A percentile compares a stretch with the other conserved stretches of the same genome.
phyloP scores from a whole-genome alignment of 1,140 invertebrate genomes.

The Leptinotarsa undecemlineata region DNA sequence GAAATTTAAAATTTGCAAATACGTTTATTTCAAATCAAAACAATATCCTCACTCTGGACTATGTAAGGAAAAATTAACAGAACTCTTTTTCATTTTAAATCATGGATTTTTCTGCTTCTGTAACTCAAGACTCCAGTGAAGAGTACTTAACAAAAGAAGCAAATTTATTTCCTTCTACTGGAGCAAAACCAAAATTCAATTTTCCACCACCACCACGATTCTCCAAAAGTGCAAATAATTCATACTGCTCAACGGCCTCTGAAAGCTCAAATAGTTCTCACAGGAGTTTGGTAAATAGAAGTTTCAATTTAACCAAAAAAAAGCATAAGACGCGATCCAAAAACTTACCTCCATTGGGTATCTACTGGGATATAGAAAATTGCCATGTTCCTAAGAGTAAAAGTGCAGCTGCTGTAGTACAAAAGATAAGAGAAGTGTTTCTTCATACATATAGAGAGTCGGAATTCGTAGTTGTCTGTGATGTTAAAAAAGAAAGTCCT shows the following conservation, averaged over 20 bases:
- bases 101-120: background rate
- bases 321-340: slow-evolving; percentile 29
- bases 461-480: slow-evolving; percentile 84
- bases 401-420: slow-evolving; percentile 77
- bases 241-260: slow-evolving; percentile 37
- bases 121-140: slow-evolving; percentile 34
- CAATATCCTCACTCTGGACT: background rate
- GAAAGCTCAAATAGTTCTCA: slow-evolving; percentile 39
- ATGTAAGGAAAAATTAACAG: background rate
- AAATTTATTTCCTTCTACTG: slow-evolving; percentile 38
- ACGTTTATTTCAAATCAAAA: background rate
- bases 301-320: slow-evolving; percentile 27
- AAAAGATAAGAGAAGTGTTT: slow-evolving; percentile 78
- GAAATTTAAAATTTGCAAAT: background rate
- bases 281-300: slow-evolving; percentile 11
- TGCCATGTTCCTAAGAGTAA: slow-evolving; percentile 80
- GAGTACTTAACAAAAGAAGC: slow-evolving; percentile 22
- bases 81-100: background rate
- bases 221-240: slow-evolving; percentile 45
- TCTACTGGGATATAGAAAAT: slow-evolving; percentile 95
- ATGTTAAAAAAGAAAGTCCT: slow-evolving; percentile 78
- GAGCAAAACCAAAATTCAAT: slow-evolving; percentile 39
- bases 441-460: slow-evolving; percentile 77
- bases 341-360: slow-evolving; percentile 75
- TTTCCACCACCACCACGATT: slow-evolving; percentile 41